These are phyloP conservation scores for Balearica regulorum DNA, from an alignment of 2,797 vertebrate genomes.

Conservation along the genomic window DNA sequence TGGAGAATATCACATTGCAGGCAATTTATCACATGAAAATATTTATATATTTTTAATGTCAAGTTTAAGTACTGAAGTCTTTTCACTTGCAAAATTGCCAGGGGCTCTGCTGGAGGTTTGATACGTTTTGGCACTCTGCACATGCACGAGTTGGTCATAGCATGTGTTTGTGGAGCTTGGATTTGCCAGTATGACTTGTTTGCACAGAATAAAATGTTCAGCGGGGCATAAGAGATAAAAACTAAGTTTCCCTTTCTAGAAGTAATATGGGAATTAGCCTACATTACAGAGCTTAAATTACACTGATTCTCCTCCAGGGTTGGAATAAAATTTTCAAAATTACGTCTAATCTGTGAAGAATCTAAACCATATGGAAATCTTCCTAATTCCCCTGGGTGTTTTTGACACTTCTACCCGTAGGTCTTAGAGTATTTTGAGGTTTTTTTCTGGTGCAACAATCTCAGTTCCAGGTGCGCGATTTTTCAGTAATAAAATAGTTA, in stretches of 20 bases:
- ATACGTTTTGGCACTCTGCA: background rate
- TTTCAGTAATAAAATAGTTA: background rate
- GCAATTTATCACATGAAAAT: background rate
- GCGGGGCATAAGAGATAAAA: background rate
- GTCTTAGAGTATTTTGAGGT: background rate
- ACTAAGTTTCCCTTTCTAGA: conserved; percentile 26
- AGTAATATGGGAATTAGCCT: conserved; percentile 27
- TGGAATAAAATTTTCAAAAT: conserved; percentile 40
- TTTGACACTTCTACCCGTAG: background rate
- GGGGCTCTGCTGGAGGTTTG: background rate
- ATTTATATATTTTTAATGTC: background rate
- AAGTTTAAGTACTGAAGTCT: background rate
- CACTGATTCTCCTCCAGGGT: conserved; percentile 18
- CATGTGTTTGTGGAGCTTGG: background rate
- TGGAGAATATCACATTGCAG: background rate
- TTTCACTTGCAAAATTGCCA: background rate
- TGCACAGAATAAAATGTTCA: conserved; percentile 15
- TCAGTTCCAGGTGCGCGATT: background rate
- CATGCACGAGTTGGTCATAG: background rate
- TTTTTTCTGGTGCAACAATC: background rate
- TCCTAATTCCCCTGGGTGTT: conserved; percentile 15
- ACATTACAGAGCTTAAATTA: conserved; percentile 28
- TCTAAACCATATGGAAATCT: conserved; percentile 49
- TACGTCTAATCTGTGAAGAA: conserved; percentile 29
- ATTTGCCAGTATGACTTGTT: conserved; percentile 3